These are phyloP conservation scores for Noctuana brunneofusca DNA, from an alignment of 2,888 invertebrate genomes.

Conservation along the genomic window DNA sequence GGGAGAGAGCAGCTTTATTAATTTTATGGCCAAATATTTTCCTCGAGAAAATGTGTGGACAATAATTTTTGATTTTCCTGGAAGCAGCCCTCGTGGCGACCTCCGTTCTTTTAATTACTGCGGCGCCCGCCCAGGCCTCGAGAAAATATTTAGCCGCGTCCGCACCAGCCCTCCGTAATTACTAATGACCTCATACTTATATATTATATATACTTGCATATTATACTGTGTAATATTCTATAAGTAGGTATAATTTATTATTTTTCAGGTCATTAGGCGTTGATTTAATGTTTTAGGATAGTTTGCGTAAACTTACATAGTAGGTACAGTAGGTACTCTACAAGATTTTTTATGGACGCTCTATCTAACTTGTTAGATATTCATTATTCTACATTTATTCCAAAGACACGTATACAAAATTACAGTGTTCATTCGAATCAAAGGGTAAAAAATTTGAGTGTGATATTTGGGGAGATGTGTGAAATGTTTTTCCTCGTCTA, in stretches of 20 bases:
- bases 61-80: slow-evolving; percentile 74
- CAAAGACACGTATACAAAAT: no score
- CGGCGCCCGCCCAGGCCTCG: slow-evolving; percentile 58
- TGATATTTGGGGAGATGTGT: no score
- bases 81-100: slow-evolving; percentile 52
- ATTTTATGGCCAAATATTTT: slow-evolving; percentile 51
- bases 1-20: slow-evolving; percentile 26
- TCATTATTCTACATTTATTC: no score
- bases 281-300: neutral
- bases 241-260: neutral
- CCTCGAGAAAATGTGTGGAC: slow-evolving; percentile 64
- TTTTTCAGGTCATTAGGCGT: neutral
- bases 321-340: no score
- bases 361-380: no score
- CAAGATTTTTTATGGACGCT: no score
- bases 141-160: slow-evolving; percentile 74
- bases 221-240: slow-evolving; percentile 30
- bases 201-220: slow-evolving; percentile 37
- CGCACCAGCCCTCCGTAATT: slow-evolving; percentile 70
- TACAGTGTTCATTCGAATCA: no score
- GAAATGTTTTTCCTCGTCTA: no score
- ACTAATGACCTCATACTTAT: slow-evolving; percentile 71
- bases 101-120: slow-evolving; percentile 76
- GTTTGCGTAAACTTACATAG: no score
- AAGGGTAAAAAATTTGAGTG: no score